Percentiles rank a stretch among this genome's conserved stretches.
phyloP scores from a whole-genome alignment of 2,888 invertebrate genomes.

The Pollenia angustigena region DNA sequence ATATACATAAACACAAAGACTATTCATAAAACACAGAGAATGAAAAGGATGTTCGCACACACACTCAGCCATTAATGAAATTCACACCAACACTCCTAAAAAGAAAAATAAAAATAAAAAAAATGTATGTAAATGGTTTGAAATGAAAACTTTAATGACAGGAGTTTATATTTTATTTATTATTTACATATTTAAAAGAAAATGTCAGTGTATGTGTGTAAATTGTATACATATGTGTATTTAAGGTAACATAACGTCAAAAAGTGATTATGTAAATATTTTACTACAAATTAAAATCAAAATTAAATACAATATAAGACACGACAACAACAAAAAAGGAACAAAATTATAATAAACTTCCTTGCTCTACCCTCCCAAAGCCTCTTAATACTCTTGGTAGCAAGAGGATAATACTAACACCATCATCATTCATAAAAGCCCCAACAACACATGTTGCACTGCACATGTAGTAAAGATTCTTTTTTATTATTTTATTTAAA shows the following conservation, averaged over 20 bases:
- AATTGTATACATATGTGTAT: slow-evolving; percentile 33
- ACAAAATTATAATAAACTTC: slow-evolving; percentile 12
- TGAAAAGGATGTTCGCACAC: slow-evolving; percentile 32
- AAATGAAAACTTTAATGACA: slow-evolving; percentile 47
- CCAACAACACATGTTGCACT: slow-evolving; percentile 69
- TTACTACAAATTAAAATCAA: slow-evolving; percentile 82
- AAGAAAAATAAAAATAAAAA: neutral
- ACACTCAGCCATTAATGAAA: neutral
- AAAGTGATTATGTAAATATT: slow-evolving; percentile 83
- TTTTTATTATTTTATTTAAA: slow-evolving; percentile 24
- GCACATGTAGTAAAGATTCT: neutral
- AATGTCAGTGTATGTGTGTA: neutral
- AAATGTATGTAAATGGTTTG: slow-evolving; percentile 24
- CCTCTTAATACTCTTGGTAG: slow-evolving; percentile 16
- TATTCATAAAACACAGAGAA: neutral
- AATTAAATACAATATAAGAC: slow-evolving; percentile 77
- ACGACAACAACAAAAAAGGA: slow-evolving; percentile 4
- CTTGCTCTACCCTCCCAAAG: neutral
- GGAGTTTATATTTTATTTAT: slow-evolving; percentile 40
- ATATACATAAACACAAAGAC: slow-evolving; percentile 58
- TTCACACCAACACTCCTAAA: neutral
- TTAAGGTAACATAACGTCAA: slow-evolving; percentile 78
- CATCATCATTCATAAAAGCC: slow-evolving; percentile 39
- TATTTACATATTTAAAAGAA: neutral
- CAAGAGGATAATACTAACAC: slow-evolving; percentile 14